phyloP scores from a whole-genome alignment of 2,797 vertebrate species.

The Propithecus perrieri region DNA sequence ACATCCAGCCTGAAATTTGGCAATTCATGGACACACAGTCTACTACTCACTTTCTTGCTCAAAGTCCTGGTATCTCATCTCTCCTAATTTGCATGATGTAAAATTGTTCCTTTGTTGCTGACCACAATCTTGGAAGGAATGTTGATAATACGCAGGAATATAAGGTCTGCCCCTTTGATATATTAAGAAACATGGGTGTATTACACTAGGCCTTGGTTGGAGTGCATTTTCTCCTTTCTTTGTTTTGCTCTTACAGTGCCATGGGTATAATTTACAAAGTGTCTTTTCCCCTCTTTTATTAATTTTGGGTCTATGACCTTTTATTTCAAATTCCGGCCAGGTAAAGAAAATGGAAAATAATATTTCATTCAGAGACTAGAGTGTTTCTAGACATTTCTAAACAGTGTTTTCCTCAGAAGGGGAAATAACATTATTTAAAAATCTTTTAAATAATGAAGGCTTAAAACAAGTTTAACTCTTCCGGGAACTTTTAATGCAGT shows the following conservation, averaged over 20 bases:
- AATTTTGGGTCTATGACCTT: neutral
- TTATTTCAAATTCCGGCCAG: neutral
- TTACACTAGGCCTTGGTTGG: rapidly evolving
- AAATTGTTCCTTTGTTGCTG: neutral
- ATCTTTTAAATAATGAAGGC: neutral
- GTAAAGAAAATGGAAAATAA: neutral
- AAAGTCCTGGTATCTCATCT: neutral
- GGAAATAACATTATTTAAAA: neutral
- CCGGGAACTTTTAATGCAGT: neutral
- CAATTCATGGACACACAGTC: neutral
- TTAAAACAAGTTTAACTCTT: neutral
- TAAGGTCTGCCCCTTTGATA: neutral
- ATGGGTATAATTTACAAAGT: neutral
- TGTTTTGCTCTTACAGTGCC: neutral
- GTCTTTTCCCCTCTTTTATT: neutral
- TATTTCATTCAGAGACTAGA: neutral
- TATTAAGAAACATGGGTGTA: neutral
- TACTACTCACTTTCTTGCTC: neutral
- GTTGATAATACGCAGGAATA: neutral
- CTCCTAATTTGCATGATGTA: neutral
- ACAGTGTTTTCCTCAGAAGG: neutral
- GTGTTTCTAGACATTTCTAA: neutral
- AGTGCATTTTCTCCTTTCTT: neutral
- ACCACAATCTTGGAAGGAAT: neutral
- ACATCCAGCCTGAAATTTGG: neutral